Conservation (phyloP, 1,140 invertebrate genomes). For the Cydia amplana region DNA sequence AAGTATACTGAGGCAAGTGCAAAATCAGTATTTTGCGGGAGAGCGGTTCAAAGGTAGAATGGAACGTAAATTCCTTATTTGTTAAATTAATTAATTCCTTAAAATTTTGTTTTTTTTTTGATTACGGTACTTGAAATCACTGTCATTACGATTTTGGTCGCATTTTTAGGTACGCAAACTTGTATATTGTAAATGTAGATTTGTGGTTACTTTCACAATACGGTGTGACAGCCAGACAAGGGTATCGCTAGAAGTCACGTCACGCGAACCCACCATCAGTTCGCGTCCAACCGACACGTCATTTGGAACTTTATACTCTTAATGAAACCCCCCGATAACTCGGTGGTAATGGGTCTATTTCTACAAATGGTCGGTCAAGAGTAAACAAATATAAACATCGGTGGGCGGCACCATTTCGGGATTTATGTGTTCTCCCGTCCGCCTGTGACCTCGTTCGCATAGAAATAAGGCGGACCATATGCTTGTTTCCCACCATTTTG, state of each 20-base stretch:
- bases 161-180: no score
- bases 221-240: neutral
- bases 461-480: neutral
- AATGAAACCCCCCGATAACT: neutral
- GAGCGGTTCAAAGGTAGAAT: no score
- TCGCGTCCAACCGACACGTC: slow-evolving; percentile 1
- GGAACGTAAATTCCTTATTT: no score
- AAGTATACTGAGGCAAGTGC: no score
- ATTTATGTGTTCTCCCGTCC: neutral
- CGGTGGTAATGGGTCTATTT: slow-evolving; percentile 4
- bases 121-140: no score
- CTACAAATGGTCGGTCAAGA: neutral
- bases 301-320: neutral
- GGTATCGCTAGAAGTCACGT: neutral
- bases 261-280: slow-evolving; percentile 7
- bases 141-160: no score
- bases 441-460: neutral
- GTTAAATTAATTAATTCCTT: no score
- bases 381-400: slow-evolving; percentile 12
- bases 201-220: no score
- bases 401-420: neutral
- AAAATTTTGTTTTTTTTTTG: no score
- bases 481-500: no score
- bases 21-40: no score
- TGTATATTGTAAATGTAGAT: no score